A percentile compares a stretch with the other conserved stretches of the same genome.
Evolutionary conservation across 2,797 vertebrate species (phyloP).

Genomic region (Macrochelys suwanniensis): DNA sequence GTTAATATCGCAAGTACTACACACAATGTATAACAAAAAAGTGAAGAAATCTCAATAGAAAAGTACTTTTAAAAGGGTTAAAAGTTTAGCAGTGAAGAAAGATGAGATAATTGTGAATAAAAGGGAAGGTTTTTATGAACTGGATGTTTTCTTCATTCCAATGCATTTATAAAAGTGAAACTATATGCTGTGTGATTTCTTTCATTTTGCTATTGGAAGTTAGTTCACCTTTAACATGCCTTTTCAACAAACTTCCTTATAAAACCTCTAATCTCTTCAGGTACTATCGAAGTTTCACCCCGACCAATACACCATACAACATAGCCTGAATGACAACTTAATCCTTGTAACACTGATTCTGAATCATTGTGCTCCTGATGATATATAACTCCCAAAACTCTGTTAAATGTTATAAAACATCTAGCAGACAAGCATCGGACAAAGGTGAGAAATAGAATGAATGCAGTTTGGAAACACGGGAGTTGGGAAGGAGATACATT

Average conservation of each 20-base stretch:
- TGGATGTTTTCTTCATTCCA: neutral
- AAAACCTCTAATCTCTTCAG: neutral
- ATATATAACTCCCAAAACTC: neutral
- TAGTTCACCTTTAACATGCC: neutral
- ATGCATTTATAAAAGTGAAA: neutral
- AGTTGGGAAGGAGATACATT: neutral
- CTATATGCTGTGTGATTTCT: neutral
- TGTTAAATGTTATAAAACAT: neutral
- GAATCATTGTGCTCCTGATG: neutral
- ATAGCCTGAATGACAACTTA: neutral
- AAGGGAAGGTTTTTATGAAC: neutral
- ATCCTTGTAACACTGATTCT: neutral
- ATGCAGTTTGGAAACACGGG: fast-evolving
- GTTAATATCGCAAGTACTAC: neutral
- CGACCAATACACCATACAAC: fast-evolving
- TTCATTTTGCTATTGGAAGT: neutral
- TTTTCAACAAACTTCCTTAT: neutral
- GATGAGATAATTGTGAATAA: neutral
- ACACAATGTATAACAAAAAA: neutral
- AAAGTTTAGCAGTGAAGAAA: neutral
- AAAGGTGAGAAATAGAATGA: neutral
- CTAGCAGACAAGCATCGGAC: fast-evolving
- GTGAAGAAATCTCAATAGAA: neutral
- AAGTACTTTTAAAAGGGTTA: neutral
- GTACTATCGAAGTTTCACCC: neutral